These are phyloP conservation scores for Callionymus lyra DNA, from an alignment of 2,113 vertebrate species.

Conservation along the genomic window DNA sequence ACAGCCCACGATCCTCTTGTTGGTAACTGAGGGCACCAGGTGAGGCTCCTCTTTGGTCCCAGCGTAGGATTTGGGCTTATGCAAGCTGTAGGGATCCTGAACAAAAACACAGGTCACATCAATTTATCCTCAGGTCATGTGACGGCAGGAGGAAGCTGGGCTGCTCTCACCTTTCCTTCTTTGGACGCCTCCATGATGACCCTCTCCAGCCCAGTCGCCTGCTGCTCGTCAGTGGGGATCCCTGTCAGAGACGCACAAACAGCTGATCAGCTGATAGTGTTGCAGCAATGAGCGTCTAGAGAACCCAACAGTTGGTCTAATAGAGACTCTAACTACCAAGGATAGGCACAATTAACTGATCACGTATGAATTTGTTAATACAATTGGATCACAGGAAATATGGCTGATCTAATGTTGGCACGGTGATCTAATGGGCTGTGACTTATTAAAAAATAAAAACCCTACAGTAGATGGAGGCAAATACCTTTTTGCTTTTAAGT, in stretches of 20 bases:
- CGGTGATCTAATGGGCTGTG: too few relatives aligned
- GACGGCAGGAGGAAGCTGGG: neutral
- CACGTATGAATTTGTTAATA: too few relatives aligned
- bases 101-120: neutral
- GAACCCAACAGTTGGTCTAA: too few relatives aligned
- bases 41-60: slow-evolving; percentile 65
- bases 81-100: slow-evolving; percentile 57
- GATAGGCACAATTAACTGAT: too few relatives aligned
- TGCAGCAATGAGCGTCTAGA: too few relatives aligned
- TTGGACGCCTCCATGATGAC: slow-evolving; percentile 59
- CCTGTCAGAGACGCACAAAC: slow-evolving; percentile 44
- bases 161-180: slow-evolving; percentile 57
- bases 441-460: too few relatives aligned
- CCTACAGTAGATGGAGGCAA: too few relatives aligned
- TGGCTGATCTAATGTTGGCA: too few relatives aligned
- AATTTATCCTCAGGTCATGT: neutral
- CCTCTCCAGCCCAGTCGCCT: slow-evolving; percentile 70
- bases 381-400: too few relatives aligned
- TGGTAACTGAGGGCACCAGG: slow-evolving; percentile 50
- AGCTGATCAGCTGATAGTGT: too few relatives aligned
- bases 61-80: slow-evolving; percentile 49
- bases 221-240: slow-evolving; percentile 73
- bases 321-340: too few relatives aligned
- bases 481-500: too few relatives aligned
- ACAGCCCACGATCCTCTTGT: slow-evolving; percentile 59